Evolutionary conservation across 2,113 vertebrate genomes (phyloP), one percentile per base, ranked within the genome.

Genomic region (Pitta sordida): DNA sequence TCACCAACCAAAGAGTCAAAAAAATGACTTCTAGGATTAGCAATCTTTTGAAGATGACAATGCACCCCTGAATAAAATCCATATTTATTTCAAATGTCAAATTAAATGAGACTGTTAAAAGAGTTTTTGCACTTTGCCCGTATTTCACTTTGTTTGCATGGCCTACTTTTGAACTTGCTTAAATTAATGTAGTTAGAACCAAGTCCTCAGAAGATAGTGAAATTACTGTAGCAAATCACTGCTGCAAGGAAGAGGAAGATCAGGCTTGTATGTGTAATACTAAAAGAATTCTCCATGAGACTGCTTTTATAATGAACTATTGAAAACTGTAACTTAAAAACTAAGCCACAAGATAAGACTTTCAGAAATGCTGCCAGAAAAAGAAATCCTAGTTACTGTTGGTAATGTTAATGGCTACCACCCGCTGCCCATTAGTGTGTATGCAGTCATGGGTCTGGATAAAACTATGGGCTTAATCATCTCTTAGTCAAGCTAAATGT

Each of bases 1-100:
- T 93, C 78, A 79, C 74, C 60, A 91, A 44, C 26, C 13, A 77
- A 90, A 90, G 63, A 67, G 64, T 70, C 68, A 68, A 44, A 86
- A 75, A 88, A 96, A 91, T 92, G 32, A 91, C 76, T 95, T 95
- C 51, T 86, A 90, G 83, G 73, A 90, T 96, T 95, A 94, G 39
- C 19, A 74, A 3, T 83, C 76, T 90, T 95, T 93, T 88, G 75
- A 95, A 88, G 48, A 81, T 60, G 64, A 83, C 60, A 86, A 83
- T 88, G 52, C 19, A 55, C 5, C 36, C 52, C 86, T 83, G 83
- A 93, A 81, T 81, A 81, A 90, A 94, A 95, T 75, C 64, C 76
- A 20, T 94, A 91, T 90, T 94, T 96, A 93, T 86, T 91, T 95
- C 67, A 88, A 73, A 83, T 73, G 71, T 90, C 79, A 88, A 78